Evolutionary conservation across 2,797 vertebrate genomes (phyloP).

Genomic region (Cygnus olor): DNA sequence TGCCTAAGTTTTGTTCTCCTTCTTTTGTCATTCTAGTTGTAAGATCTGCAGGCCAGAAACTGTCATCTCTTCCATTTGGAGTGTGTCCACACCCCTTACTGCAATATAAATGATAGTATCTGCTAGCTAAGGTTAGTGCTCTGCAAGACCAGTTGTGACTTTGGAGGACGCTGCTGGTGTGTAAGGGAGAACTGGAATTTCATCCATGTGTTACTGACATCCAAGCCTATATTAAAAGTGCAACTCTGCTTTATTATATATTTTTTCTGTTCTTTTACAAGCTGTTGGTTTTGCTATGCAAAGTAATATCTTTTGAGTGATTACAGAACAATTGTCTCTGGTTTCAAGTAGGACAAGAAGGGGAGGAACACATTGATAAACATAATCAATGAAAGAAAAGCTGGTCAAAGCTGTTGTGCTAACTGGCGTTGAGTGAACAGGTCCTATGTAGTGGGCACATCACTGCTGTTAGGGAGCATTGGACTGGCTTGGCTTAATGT

Average conservation of each 20-base stretch:
- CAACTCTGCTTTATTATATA: background rate
- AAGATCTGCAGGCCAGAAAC: background rate
- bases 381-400: background rate
- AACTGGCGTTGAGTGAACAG: background rate
- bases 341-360: background rate
- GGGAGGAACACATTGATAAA: background rate
- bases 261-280: background rate
- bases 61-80: background rate
- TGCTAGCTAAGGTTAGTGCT: background rate
- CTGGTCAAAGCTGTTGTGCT: background rate
- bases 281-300: background rate
- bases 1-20: background rate
- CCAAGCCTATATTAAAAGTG: background rate
- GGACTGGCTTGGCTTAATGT: background rate
- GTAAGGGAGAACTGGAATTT: background rate
- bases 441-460: fast-evolving
- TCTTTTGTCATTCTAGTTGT: background rate
- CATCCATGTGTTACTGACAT: fast-evolving
- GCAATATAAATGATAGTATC: background rate
- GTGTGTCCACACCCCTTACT: background rate
- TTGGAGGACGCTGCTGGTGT: background rate
- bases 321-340: background rate
- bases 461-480: background rate
- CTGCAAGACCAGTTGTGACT: background rate
- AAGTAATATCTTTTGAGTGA: background rate